These are phyloP conservation scores for Callyntrura sp. DNA, from an alignment of 2,888 invertebrate genomes.

Conservation along the genomic window DNA sequence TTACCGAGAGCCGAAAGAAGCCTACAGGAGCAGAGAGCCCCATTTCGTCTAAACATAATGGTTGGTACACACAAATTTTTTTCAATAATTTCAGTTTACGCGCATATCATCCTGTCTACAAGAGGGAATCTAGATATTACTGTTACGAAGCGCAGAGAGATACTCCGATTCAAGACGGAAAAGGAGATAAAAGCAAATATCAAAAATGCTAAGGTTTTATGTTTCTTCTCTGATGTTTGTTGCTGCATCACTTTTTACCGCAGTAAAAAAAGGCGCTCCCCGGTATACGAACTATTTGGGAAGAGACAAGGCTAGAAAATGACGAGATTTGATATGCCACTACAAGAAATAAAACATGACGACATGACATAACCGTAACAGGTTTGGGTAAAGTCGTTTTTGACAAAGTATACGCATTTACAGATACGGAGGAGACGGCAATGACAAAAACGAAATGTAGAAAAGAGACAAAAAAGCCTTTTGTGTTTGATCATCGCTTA, in stretches of 20 bases:
- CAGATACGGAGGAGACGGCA: too few species aligned
- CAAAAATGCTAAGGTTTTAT: background rate
- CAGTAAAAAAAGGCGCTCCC: background rate
- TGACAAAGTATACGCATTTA: too few species aligned
- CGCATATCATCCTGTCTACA: slow-evolving; percentile 6
- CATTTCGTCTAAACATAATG: background rate
- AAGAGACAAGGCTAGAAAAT: background rate
- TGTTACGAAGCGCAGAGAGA: background rate
- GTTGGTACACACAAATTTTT: too few species aligned
- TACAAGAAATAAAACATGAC: background rate
- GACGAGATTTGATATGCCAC: background rate
- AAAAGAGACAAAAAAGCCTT: too few species aligned
- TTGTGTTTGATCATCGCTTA: background rate
- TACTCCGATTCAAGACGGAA: background rate
- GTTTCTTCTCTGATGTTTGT: background rate
- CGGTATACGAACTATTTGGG: background rate
- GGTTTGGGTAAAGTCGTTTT: too few species aligned
- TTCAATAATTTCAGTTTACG: background rate
- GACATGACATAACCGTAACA: background rate
- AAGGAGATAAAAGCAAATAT: background rate
- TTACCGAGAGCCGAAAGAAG: slow-evolving; percentile 41
- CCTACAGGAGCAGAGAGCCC: background rate
- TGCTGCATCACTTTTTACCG: background rate
- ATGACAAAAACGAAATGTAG: too few species aligned
- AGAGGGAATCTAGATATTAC: background rate